Evolutionary conservation across 2,797 vertebrate species (phyloP).

Genomic region (Amblyraja radiata): DNA sequence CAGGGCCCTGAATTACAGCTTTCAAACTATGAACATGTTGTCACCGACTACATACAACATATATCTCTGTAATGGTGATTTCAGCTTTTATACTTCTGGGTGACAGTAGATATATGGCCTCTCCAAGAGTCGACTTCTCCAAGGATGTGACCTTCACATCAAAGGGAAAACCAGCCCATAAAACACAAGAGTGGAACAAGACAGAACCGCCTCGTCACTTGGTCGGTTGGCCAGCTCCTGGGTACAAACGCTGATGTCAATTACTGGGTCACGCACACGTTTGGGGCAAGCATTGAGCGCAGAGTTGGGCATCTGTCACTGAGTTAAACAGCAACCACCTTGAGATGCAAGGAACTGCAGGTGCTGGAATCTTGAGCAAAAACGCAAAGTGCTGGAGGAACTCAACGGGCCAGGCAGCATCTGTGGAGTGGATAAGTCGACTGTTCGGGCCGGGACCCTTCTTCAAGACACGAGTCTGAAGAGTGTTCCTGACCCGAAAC

Average conservation of each 20-base stretch:
- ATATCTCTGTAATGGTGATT: not conserved
- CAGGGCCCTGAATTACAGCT: not conserved
- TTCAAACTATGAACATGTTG: not conserved
- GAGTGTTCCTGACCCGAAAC: too few relatives aligned
- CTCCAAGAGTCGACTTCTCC: not conserved
- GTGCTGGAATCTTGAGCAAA: too few relatives aligned
- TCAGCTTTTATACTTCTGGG: not conserved
- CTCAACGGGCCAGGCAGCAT: too few relatives aligned
- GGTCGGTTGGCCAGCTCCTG: not conserved
- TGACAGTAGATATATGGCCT: not conserved
- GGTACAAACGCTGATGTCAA: too few relatives aligned
- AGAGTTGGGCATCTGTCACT: not conserved
- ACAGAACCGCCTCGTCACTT: not conserved
- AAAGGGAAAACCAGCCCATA: not conserved
- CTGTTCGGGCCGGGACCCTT: too few relatives aligned
- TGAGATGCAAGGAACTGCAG: too few relatives aligned
- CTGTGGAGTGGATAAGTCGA: too few relatives aligned
- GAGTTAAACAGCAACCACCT: not conserved
- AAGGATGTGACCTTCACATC: not conserved
- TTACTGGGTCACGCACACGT: not conserved
- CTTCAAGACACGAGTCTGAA: too few relatives aligned
- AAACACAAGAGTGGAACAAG: not conserved
- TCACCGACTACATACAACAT: not conserved
- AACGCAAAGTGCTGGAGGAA: too few relatives aligned
- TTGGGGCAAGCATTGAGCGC: not conserved